Conservation (phyloP, 2,888 invertebrate genomes). For the Silvanus unidentatus region DNA sequence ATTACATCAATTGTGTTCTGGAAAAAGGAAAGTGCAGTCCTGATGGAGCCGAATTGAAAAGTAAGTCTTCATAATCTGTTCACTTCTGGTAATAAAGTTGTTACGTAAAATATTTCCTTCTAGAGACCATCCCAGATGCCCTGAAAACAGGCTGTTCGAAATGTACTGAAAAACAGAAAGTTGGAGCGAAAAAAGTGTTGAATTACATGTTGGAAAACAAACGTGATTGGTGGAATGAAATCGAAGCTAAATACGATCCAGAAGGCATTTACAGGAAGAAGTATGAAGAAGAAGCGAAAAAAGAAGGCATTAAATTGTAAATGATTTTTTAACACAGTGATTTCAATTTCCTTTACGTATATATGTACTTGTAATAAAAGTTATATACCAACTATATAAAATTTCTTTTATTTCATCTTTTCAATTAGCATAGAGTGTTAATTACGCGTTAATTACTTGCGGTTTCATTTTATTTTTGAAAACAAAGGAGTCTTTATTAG, state of each 20-base stretch:
- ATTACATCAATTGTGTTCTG: slow-evolving; percentile 49
- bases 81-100: background rate
- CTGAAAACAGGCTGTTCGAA: slow-evolving; percentile 47
- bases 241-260: slow-evolving; percentile 63
- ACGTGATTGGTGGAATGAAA: slow-evolving; percentile 55
- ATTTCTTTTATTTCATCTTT: too few species aligned
- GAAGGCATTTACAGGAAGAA: slow-evolving; percentile 56
- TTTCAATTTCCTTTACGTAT: too few species aligned
- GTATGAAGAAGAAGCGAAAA: slow-evolving; percentile 54
- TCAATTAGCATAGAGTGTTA: too few species aligned
- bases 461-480: too few species aligned
- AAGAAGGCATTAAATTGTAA: slow-evolving; percentile 24
- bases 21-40: slow-evolving; percentile 61
- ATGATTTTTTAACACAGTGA: background rate
- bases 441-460: too few species aligned
- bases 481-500: too few species aligned
- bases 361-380: too few species aligned
- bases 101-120: slow-evolving; percentile 3
- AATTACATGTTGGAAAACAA: slow-evolving; percentile 59
- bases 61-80: slow-evolving; percentile 46
- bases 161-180: slow-evolving; percentile 61
- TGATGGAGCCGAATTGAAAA: slow-evolving; percentile 65
- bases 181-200: slow-evolving; percentile 57
- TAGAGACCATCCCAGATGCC: slow-evolving; percentile 56
- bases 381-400: too few species aligned